Evolutionary conservation across 2,888 invertebrate genomes (phyloP).

Genomic region (Hemistola chrysoprasaria): DNA sequence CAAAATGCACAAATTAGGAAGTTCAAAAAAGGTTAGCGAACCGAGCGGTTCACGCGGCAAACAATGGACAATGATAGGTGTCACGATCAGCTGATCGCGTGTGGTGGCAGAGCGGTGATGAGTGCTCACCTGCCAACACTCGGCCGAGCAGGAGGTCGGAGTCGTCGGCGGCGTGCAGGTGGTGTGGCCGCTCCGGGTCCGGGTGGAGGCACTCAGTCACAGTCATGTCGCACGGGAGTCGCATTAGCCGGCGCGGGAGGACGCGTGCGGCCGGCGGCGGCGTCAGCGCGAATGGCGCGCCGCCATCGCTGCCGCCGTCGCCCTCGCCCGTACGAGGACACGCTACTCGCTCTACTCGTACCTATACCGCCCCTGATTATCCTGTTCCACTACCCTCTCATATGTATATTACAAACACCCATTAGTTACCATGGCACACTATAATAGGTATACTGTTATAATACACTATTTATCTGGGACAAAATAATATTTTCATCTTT

Average conservation of each 20-base stretch:
- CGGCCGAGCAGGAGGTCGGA: conserved; percentile 72
- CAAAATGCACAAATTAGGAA: conserved; percentile 25
- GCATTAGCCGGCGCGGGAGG: conserved; percentile 66
- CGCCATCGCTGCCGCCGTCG: conserved; percentile 58
- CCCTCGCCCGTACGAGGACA: conserved; percentile 53
- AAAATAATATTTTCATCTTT: too few species aligned
- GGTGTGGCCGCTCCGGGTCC: conserved; percentile 43
- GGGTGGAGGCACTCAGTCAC: conserved; percentile 69
- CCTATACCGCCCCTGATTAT: conserved; percentile 45
- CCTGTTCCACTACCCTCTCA: conserved; percentile 37
- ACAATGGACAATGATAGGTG: conserved; percentile 39
- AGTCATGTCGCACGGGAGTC: conserved; percentile 70
- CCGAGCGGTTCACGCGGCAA: conserved; percentile 35
- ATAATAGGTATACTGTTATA: too few species aligned
- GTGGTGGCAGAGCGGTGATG: conserved; percentile 1
- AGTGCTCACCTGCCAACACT: conserved; percentile 71
- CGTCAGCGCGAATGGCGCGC: conserved; percentile 76
- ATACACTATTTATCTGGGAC: too few species aligned
- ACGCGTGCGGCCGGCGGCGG: conserved; percentile 79
- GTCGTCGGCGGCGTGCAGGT: conserved; percentile 54
- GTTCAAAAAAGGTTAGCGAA: conserved; percentile 31
- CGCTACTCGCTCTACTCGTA: conserved; percentile 42
- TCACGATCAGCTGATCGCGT: conserved; percentile 51
- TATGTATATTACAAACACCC: too few species aligned
- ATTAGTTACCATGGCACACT: too few species aligned